Percentiles rank a stretch among this genome's conserved stretches.
phyloP scores from a whole-genome alignment of 2,113 vertebrate species.

The Oreochromis tanganicae region DNA sequence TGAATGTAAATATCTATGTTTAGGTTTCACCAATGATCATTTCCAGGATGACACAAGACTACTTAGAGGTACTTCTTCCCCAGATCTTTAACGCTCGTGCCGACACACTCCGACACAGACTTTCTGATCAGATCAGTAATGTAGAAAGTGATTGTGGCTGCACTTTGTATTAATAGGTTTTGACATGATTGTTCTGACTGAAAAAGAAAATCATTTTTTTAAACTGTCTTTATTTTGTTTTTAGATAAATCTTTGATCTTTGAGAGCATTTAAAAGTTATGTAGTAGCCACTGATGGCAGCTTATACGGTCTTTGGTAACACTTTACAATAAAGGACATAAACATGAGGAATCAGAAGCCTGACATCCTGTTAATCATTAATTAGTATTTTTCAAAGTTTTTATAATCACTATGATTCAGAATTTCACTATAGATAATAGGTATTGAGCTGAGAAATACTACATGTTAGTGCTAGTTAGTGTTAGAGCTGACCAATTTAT shows the following conservation, averaged over 20 bases:
- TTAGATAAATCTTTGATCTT: not conserved
- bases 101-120: not conserved
- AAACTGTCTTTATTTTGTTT: not conserved
- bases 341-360: not conserved
- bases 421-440: not conserved
- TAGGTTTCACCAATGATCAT: constrained; percentile 83
- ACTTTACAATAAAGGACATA: not conserved
- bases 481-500: not conserved
- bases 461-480: fast-evolving
- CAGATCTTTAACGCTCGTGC: constrained; percentile 37
- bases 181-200: not conserved
- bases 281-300: not conserved
- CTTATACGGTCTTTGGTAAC: not conserved
- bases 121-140: not conserved
- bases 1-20: constrained; percentile 78
- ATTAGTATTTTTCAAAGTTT: not conserved
- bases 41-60: constrained; percentile 82
- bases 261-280: not conserved
- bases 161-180: not conserved
- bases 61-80: constrained; percentile 75
- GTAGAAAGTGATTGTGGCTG: not conserved
- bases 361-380: not conserved
- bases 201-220: not conserved
- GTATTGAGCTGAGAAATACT: not conserved
- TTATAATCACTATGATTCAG: not conserved